These are phyloP conservation scores for Hexactinellida sp. DNA, from an alignment of 37 sponge, comb jelly and placozoan species.

Conservation along the genomic window DNA sequence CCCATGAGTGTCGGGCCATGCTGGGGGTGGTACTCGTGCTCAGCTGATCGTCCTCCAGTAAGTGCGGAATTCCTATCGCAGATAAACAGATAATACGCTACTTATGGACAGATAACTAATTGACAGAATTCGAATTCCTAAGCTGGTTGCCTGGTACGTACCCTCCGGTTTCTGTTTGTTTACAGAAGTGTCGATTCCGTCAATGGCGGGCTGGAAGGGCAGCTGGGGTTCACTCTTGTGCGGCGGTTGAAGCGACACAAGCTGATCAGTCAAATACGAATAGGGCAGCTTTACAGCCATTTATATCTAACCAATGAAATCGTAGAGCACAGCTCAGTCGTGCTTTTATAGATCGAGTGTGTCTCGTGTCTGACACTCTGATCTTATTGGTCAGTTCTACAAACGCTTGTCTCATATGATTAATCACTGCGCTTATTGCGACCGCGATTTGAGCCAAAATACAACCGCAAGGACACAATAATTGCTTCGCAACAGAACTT, in stretches of 20 bases:
- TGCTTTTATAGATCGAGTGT: too few species aligned
- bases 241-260: neutral
- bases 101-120: neutral
- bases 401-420: too few species aligned
- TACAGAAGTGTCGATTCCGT: constrained; percentile 4
- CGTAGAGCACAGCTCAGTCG: too few species aligned
- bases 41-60: neutral
- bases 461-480: too few species aligned
- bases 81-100: neutral
- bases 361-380: too few species aligned
- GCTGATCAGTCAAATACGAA: neutral
- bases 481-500: neutral
- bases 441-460: too few species aligned
- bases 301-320: neutral
- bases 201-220: neutral
- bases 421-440: too few species aligned
- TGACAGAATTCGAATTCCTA: neutral
- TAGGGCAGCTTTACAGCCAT: neutral
- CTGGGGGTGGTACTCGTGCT: neutral
- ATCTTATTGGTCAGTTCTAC: neutral
- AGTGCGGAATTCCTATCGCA: neutral
- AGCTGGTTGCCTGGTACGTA: too few species aligned
- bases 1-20: neutral
- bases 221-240: neutral
- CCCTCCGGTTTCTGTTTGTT: too few species aligned